A percentile compares a stretch with the other conserved stretches of the same genome.
phyloP scores from a whole-genome alignment of 2,113 vertebrate genomes.

The Sapayoa aenigma region DNA sequence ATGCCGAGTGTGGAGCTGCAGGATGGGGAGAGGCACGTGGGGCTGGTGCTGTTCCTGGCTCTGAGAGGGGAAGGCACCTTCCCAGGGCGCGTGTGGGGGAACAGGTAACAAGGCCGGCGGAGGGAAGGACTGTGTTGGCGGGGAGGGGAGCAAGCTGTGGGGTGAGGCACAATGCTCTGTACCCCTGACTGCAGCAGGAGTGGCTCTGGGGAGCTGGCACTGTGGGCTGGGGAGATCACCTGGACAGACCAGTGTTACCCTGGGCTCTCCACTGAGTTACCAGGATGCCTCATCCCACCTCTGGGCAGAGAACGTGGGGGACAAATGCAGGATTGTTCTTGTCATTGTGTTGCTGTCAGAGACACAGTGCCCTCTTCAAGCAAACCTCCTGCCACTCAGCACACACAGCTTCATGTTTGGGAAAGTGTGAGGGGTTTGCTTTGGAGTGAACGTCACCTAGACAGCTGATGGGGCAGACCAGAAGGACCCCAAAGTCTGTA shows the following conservation, averaged over 20 bases:
- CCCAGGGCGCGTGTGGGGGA: neutral
- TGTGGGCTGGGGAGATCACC: neutral
- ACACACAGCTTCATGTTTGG: fast-evolving
- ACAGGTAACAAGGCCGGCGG: neutral
- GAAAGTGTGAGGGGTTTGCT: fast-evolving
- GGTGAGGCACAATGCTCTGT: neutral
- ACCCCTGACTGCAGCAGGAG: neutral
- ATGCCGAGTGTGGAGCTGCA: neutral
- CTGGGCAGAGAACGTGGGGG: neutral
- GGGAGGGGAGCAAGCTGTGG: neutral
- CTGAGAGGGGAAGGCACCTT: neutral
- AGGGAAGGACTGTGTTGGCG: neutral
- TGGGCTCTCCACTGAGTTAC: neutral
- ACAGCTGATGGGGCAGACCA: neutral
- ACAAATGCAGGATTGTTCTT: neutral
- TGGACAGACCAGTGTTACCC: neutral
- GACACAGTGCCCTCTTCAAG: neutral
- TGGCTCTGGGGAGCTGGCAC: neutral
- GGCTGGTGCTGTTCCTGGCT: neutral
- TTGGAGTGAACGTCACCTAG: neutral
- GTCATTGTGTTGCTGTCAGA: neutral
- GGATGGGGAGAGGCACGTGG: neutral
- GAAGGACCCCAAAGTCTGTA: neutral
- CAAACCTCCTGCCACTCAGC: neutral
- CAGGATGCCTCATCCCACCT: neutral